Base-by-base conservation (phyloP, 2,797 vertebrate species). In the Danio jaintianensis region DNA sequence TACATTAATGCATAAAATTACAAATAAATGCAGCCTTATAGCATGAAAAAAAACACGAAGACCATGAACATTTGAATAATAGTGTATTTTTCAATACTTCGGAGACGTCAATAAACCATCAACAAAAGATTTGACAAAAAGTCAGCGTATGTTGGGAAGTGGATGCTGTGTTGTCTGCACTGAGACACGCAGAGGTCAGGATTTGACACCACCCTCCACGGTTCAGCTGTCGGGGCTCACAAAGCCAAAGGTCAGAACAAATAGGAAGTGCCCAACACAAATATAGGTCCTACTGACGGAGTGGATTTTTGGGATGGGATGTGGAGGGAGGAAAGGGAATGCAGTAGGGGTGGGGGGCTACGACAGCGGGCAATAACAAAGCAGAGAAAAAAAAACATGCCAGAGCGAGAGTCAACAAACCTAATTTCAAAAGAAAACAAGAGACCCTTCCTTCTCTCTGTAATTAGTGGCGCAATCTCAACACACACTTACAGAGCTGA, bases 221-320 rank as follows among this genome's bases (percentile, higher is more conserved):
- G 29, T 83, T 88, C 89, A 90, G 87, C 87, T 89, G 88, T 85
- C 69, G 62, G 78, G 78, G 79, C 81, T 85, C 80, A 45, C 45
- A 53, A 82, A 85, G 90, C 89, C 85, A 88, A 55, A 92, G 91
- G 89, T 91, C 77, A 62, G 2, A 10, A 58, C 79, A 78, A 84
- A 84, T 79, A 92, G 92, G 91, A 93, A 93, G 86, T 89, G 87
- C 84, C 80, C 85, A 84, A 79, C 81, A 87, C 85, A 88, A 85
- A 89, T 81, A 83, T 83, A 87, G 83, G 70, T 77, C 63, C 69
- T 47, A 82, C 83, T 82, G 80, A 82, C 59, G 70, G 78, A 85
- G 68, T 70, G 52, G 72, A 22, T 82, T 75, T 74, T 76, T 61
- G 6, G 68, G 80, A 82, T 79, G 84, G 58, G 80, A 77, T 70